These are phyloP conservation scores for Caiman crocodilus DNA, from an alignment of 2,797 vertebrate species.

Conservation along the genomic window DNA sequence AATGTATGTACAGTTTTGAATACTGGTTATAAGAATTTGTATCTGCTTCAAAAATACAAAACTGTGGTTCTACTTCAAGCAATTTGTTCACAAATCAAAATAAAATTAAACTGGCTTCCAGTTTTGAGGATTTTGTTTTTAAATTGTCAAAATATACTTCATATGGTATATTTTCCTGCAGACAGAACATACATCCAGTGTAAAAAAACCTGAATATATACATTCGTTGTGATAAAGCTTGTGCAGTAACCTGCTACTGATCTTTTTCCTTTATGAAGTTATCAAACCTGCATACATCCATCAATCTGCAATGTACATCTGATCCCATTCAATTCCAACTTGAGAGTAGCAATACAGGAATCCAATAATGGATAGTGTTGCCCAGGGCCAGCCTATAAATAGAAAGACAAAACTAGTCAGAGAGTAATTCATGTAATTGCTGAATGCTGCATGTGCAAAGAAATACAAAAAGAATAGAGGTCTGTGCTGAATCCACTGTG, in stretches of 20 bases:
- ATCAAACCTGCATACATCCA: background rate
- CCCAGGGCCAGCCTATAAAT: conserved; percentile 84
- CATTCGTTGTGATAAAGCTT: background rate
- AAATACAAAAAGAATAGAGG: background rate
- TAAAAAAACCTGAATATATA: background rate
- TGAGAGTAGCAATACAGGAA: conserved; percentile 85
- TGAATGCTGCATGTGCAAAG: background rate
- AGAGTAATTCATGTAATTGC: conserved; percentile 40
- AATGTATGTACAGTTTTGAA: background rate
- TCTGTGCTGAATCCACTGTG: background rate
- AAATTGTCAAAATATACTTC: background rate
- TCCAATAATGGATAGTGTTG: conserved; percentile 78
- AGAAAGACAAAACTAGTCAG: conserved; percentile 41
- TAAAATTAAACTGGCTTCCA: background rate
- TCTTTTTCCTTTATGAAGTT: background rate
- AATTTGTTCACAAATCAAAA: background rate
- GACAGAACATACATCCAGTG: background rate
- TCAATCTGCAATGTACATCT: background rate
- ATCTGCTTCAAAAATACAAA: conserved; percentile 23
- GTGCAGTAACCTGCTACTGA: background rate
- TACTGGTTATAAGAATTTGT: background rate
- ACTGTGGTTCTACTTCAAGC: background rate
- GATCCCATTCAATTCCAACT: conserved; percentile 84
- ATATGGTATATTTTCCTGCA: background rate
- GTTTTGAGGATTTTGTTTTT: background rate